These are phyloP conservation scores for Epizoanthus stellaris DNA, from an alignment of 92 coral and sea anemone genomes.

Conservation along the genomic window DNA sequence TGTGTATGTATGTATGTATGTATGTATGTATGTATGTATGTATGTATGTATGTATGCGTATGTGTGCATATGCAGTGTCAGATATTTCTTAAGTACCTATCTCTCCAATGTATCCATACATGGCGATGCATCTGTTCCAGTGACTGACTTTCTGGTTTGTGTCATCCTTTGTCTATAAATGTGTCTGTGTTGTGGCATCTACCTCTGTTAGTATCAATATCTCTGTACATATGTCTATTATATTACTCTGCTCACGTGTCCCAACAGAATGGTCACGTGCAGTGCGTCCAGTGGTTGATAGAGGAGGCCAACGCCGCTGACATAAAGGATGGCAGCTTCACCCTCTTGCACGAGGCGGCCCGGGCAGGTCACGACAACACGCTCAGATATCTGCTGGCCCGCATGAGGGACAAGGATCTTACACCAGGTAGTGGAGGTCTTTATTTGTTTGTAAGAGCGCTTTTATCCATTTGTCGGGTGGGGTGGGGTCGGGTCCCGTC, in stretches of 20 bases:
- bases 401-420: constrained; percentile 49
- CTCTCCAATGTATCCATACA: too few species aligned
- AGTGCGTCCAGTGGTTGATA: constrained; percentile 87
- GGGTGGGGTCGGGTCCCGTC: not conserved
- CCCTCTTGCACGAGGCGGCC: constrained; percentile 75
- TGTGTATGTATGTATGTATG: not conserved
- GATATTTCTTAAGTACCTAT: too few species aligned
- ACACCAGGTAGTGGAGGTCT: constrained; percentile 52
- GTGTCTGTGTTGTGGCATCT: too few species aligned
- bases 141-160: too few species aligned
- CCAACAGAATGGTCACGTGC: constrained; percentile 78
- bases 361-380: constrained; percentile 81
- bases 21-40: not conserved
- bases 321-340: constrained; percentile 55
- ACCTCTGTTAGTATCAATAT: not conserved
- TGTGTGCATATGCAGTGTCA: too few species aligned
- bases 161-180: too few species aligned
- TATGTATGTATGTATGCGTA: too few species aligned
- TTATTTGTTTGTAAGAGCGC: not conserved
- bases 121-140: too few species aligned
- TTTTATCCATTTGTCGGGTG: too few species aligned
- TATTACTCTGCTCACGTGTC: not conserved
- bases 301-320: constrained; percentile 72
- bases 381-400: constrained; percentile 71
- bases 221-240: not conserved